Evolutionary conservation across 2,797 vertebrate genomes (phyloP), one percentile per base, ranked within the genome.

Genomic region (Pseudopleuronectes americanus): DNA sequence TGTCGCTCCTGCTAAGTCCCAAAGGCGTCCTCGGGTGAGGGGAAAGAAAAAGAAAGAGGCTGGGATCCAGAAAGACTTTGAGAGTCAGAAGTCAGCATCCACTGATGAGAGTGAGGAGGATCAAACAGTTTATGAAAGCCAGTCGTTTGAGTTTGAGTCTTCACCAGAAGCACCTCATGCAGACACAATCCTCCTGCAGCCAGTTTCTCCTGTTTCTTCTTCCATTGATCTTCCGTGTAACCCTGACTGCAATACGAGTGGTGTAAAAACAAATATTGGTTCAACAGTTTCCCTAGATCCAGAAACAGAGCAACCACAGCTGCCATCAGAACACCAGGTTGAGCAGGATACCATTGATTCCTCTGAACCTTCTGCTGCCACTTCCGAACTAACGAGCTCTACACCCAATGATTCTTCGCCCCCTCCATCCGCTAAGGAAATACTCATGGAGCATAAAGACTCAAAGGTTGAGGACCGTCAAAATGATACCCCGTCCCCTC

Each of bases 401-500:
- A 56, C 82, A 0, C 93, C 93, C 56, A 64, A 93, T 52, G 79
- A 88, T 0, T 92, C 93, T 60, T 62, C 84, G 0, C 81, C 91
- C n/a, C 64, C 89, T 0, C 57, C 89, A 14, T 84, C 94, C 31
- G 76, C 92, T 1, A 98, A 97, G 81, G 96, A 96, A 33, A 53
- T 69, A n/a, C 63, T 88, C 4, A 68, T 93, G 64, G 97, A 97
- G 55, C 88, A 93, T 2, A 98, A 97, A 93, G 97, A 98, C 62
- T 88, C 93, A 63, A 99, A 99, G 85, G 80, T 82, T 1, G 98
- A 99, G 88, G 98, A 99, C 90, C 93, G 98, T 75, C 97, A 99
- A 85, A 99, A 91, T 83, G 96, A 99, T 65, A 99, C 98, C 0
- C 98, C 98, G 0, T 99, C 98, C 4, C 98, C 98, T 82, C 98